Percentiles rank a stretch among this genome's conserved stretches.
Evolutionary conservation across 92 coral and sea anemone species (phyloP).

Genomic region (Nematostella vectensis): DNA sequence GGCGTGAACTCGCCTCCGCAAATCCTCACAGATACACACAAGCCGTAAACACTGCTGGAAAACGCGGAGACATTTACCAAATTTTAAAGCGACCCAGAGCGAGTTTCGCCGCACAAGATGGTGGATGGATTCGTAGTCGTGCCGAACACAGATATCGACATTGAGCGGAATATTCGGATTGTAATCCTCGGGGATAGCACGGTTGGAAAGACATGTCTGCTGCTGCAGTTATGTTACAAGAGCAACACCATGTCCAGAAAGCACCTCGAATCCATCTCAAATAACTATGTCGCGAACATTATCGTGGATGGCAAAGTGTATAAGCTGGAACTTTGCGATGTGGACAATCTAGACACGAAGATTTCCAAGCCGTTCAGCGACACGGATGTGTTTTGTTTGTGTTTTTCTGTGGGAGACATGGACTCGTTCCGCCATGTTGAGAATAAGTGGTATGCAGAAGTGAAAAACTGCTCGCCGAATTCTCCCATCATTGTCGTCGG

Average conservation of each 20-base stretch:
- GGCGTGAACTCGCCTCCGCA: no score
- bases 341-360: background rate
- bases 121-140: conserved; percentile 64
- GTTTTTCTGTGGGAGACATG: conserved; percentile 59
- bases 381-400: conserved; percentile 71
- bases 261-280: conserved; percentile 58
- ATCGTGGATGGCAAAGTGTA: conserved; percentile 73
- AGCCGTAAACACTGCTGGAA: no score
- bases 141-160: conserved; percentile 57
- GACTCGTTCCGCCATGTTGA: conserved; percentile 67
- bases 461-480: conserved; percentile 43
- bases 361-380: conserved; percentile 38
- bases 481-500: conserved; percentile 80
- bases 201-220: conserved; percentile 73
- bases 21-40: no score
- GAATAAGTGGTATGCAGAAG: conserved; percentile 57
- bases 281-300: conserved; percentile 66
- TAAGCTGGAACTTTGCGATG: conserved; percentile 68
- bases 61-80: no score
- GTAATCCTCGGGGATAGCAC: conserved; percentile 64
- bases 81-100: no score
- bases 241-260: conserved; percentile 70
- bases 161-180: conserved; percentile 57
- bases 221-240: conserved; percentile 76
- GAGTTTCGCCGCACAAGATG: no score